A percentile compares a stretch with the other conserved stretches of the same genome.
These are phyloP conservation scores for Climacteris rufus DNA, from an alignment of 2,113 vertebrate species.

Conservation along the genomic window DNA sequence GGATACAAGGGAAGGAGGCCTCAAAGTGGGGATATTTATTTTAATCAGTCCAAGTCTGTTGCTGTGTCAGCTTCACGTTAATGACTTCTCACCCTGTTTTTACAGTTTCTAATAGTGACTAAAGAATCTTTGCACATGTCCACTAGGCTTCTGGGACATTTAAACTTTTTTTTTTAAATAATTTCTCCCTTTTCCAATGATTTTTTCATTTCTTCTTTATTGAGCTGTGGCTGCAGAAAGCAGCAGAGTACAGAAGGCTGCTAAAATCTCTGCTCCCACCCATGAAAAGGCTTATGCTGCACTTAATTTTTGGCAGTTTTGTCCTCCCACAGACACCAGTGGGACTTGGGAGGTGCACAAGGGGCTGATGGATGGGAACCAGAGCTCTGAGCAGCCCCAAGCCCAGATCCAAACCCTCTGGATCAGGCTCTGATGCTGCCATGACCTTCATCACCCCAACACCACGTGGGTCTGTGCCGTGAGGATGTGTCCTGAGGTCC, in stretches of 20 bases:
- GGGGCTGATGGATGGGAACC: neutral
- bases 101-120: neutral
- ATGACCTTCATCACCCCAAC: neutral
- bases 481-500: neutral
- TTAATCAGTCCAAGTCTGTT: neutral
- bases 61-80: neutral
- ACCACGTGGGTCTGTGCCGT: rapidly evolving
- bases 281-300: neutral
- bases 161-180: neutral
- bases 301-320: neutral
- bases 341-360: neutral
- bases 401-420: neutral
- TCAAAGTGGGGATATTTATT: neutral
- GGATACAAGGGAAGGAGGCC: neutral
- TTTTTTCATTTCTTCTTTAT: neutral
- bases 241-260: neutral
- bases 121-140: neutral
- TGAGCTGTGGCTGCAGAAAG: neutral
- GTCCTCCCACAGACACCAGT: neutral
- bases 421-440: neutral
- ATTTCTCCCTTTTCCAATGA: neutral
- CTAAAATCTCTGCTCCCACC: neutral
- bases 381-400: neutral
- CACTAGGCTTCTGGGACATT: neutral
- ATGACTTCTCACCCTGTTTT: neutral